Base-by-base conservation (phyloP, 2,888 invertebrate species). In the Neocrepidodera transversa region DNA sequence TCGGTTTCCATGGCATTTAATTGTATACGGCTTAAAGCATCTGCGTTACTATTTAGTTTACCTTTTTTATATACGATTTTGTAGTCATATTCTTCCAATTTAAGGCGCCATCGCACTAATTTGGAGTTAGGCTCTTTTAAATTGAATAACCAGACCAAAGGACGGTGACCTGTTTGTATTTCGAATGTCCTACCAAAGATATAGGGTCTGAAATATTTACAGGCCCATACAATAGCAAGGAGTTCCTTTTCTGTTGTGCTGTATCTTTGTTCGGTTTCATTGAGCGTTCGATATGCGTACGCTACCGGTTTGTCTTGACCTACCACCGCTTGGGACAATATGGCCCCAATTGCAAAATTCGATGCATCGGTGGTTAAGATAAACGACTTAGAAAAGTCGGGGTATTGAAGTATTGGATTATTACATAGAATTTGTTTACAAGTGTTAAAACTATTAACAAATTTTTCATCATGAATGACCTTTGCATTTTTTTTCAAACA, bases 131-230 rank as follows among this genome's bases (percentile, higher is more conserved):
- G 72, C 28, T 76, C 72, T 63, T 71, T 73, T 8, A 48, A 18
- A 16, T 63, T 73, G 23, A 74, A 69, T 4, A 79, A 56, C 74
- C 74, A 78, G 1, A 61, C 65, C 18, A 78, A 61, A 0, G 76
- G 75, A 60, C 63, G 49, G 53, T 79, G 78, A 55, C 79, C 77
- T 0, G 71, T 78, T 4, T 72, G 17, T 10, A 79, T 70, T 4
- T 28, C 65, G 50, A 79, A 79, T 58, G 72, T 65, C 13, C 69
- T 63, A 13, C 78, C 78, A 55, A 69, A 76, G 2, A 79, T 43
- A 53, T 78, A 79, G 3, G 77, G 74, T 28, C 76, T 14, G 58
- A 77, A 79, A 58, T 76, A 67, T 63, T 75, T 71, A 0, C 64
- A 58, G 7, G 64, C 65, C 71, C 73, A 77, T 4, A 79, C 65